A percentile compares a stretch with the other conserved stretches of the same genome.
Conservation (phyloP, 1,140 invertebrate genomes). For the Ericerus pela region DNA sequence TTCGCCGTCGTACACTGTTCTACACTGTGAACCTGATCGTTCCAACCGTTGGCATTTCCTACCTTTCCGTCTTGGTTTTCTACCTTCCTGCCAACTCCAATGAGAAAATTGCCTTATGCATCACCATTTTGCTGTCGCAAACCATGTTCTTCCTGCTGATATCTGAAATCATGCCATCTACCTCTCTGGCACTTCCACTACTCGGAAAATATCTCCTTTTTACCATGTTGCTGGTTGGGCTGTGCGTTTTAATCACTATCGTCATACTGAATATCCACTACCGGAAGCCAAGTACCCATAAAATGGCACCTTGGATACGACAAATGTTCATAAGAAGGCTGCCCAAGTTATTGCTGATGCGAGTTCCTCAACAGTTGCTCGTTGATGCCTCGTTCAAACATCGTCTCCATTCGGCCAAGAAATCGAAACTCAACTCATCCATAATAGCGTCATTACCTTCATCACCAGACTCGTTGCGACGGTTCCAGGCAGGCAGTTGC, state of each 20-base stretch:
- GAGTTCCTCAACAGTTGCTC: slow-evolving; percentile 63
- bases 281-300: slow-evolving; percentile 93
- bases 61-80: slow-evolving; percentile 83
- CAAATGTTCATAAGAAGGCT: slow-evolving; percentile 72
- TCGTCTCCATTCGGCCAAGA: slow-evolving; percentile 40
- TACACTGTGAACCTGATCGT: slow-evolving; percentile 94
- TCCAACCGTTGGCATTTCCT: slow-evolving; percentile 84
- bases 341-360: slow-evolving; percentile 70
- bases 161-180: slow-evolving; percentile 96
- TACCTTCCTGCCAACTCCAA: slow-evolving; percentile 96
- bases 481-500: slow-evolving; percentile 39
- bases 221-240: slow-evolving; percentile 91
- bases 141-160: slow-evolving; percentile 99
- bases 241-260: slow-evolving; percentile 94
- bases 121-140: slow-evolving; percentile 94
- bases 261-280: slow-evolving; percentile 98
- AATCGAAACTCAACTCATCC: slow-evolving; percentile 51
- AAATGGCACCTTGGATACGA: slow-evolving; percentile 84
- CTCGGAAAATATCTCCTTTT: slow-evolving; percentile 97
- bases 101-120: slow-evolving; percentile 95
- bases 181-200: slow-evolving; percentile 86
- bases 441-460: slow-evolving; percentile 38
- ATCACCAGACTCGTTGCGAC: slow-evolving; percentile 53
- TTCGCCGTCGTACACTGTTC: slow-evolving; percentile 85
- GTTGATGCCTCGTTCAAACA: slow-evolving; percentile 64